Evolutionary conservation across 1,140 invertebrate species (phyloP).

Genomic region (Aphaenogaster rudis): DNA sequence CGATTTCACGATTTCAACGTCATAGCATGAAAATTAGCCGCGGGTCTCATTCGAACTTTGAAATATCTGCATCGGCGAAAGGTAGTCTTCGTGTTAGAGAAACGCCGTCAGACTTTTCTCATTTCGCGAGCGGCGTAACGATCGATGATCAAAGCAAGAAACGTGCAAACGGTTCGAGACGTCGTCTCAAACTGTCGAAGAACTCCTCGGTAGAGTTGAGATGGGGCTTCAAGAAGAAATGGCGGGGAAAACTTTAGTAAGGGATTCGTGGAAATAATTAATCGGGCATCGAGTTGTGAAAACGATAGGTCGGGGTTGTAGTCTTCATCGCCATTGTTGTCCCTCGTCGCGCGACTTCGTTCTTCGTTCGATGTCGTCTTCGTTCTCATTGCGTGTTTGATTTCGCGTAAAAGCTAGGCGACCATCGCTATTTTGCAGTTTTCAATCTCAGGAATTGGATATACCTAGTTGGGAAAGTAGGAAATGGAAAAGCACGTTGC

Average conservation of each 20-base stretch:
- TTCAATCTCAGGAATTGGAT: conserved; percentile 50
- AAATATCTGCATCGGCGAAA: conserved; percentile 16
- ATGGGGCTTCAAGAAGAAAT: conserved; percentile 41
- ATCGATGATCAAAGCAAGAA: conserved; percentile 64
- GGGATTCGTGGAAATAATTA: conserved; percentile 65
- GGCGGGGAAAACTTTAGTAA: conserved; percentile 47
- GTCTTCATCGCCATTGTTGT: conserved; percentile 22
- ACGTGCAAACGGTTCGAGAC: conserved; percentile 32
- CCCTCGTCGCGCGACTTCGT: conserved; percentile 8
- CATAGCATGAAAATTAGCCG: not conserved
- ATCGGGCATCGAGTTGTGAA: conserved; percentile 61
- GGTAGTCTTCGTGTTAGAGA: conserved; percentile 21
- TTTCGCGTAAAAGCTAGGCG: conserved; percentile 26
- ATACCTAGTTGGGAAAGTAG: not conserved
- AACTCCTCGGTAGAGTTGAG: not conserved
- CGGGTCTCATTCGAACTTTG: conserved; percentile 40
- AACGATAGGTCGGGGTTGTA: conserved; percentile 47
- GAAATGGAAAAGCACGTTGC: conserved; percentile 44
- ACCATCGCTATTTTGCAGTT: conserved; percentile 42
- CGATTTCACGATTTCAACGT: conserved; percentile 4
- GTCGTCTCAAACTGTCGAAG: conserved; percentile 57
- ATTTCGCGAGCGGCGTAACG: conserved; percentile 48
- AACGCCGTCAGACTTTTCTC: conserved; percentile 57
- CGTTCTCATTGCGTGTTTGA: conserved; percentile 1
- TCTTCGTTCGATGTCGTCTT: not conserved